Evolutionary conservation across 2,888 invertebrate genomes (phyloP), one percentile per base, ranked within the genome.

Genomic region (Thera britannica): DNA sequence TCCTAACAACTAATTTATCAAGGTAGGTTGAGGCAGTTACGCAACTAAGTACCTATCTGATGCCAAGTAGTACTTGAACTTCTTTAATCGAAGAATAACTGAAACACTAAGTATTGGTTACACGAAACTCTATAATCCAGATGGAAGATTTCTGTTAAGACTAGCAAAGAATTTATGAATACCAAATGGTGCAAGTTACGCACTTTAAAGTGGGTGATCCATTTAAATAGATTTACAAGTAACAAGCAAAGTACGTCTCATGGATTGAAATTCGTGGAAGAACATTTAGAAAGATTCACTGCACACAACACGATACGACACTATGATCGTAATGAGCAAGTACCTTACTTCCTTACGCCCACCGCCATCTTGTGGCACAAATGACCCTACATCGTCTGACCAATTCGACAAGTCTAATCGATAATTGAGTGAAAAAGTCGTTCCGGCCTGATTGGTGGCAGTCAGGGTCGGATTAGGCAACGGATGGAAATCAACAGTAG

Each of bases 391-490:
- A 69, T 71, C 72, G 62, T 67, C 56, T 67, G 69, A 70, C 66
- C 70, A 70, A 71, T 72, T 73, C 71, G 72, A 79, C 81, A 84
- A 82, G 81, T 84, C 82, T 81, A 82, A 86, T 86, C 81, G 79
- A 89, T 88, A 88, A 87, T 87, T 82, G 82, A 84, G 84, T 83
- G 83, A 87, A 90, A 90, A 89, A 85, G 82, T 77, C 90, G 93
- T 93, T 93, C 92, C 93, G 90, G 85, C 88, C 93, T 93, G 93
- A 91, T 93, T 92, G 84, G 82, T 78, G 73, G 71, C 82, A 86
- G 88, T 88, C 92, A 92, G 92, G 93, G 93, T 88, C 90, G 84
- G 68, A 78, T 93, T 92, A 85, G 83, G 92, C 90, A 93, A 93
- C 83, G 79, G 85, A 82, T 89, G 90, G 90, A 91, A 91, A 90